A percentile compares a stretch with the other conserved stretches of the same genome.
Evolutionary conservation across 1,140 invertebrate genomes (phyloP).

Genomic region (Macrobrachium nipponense): DNA sequence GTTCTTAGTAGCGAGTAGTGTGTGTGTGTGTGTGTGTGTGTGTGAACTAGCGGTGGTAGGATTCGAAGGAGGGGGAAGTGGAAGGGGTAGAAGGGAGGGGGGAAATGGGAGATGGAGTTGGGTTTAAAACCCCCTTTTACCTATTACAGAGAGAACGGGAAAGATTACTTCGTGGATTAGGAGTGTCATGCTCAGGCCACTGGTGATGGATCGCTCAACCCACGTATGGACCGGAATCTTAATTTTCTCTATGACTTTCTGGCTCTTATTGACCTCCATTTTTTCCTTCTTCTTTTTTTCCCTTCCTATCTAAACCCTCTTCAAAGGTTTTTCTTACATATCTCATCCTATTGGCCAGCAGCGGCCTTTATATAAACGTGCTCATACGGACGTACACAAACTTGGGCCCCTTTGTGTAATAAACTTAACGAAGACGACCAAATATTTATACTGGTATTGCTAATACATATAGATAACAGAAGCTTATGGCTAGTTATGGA

Average conservation of each 20-base stretch:
- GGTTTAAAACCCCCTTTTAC: neutral
- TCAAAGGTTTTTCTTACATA: no score
- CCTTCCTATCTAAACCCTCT: neutral
- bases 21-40: neutral
- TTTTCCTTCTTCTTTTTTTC: neutral
- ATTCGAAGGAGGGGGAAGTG: neutral
- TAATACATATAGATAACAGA: no score
- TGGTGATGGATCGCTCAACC: slow-evolving; percentile 19
- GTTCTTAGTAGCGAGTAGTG: neutral
- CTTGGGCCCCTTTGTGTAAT: no score
- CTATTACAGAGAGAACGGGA: slow-evolving; percentile 40
- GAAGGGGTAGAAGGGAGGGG: neutral
- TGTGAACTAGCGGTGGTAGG: neutral
- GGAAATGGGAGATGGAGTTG: neutral
- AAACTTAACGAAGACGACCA: no score
- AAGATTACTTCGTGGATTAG: slow-evolving; percentile 30
- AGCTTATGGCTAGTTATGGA: no score
- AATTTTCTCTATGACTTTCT: neutral
- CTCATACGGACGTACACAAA: no score
- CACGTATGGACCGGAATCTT: slow-evolving; percentile 8
- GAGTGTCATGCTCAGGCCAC: slow-evolving; percentile 26
- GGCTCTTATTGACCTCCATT: neutral
- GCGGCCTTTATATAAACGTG: no score
- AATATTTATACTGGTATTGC: no score
- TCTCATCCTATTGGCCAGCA: no score